phyloP scores from a whole-genome alignment of 2,113 vertebrate species.

The Lasiurus borealis region DNA sequence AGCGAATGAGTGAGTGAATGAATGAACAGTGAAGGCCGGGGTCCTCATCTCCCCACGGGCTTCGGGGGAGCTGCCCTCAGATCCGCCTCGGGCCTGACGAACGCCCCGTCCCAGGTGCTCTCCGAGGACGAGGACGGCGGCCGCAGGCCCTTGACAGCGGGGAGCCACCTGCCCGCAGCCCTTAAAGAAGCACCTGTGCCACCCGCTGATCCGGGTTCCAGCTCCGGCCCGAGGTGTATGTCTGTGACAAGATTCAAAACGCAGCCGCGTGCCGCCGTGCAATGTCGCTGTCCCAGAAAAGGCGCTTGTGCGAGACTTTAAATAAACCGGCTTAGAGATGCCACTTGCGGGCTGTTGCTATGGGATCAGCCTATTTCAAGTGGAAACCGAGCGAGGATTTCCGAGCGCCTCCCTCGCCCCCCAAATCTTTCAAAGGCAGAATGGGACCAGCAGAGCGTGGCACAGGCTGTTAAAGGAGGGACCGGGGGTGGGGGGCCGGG shows the following conservation, averaged over 20 bases:
- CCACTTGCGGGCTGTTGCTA: slow-evolving; percentile 71
- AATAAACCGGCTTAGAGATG: slow-evolving; percentile 76
- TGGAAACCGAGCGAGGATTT: not conserved
- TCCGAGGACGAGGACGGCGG: not conserved
- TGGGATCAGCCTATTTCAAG: slow-evolving; percentile 78
- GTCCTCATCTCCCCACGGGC: not conserved
- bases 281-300: slow-evolving; percentile 78
- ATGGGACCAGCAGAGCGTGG: not conserved
- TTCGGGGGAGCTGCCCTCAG: not conserved
- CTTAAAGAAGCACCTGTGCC: slow-evolving; percentile 38
- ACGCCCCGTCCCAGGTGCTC: not conserved
- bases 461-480: too few species aligned
- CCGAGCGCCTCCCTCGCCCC: accelerated
- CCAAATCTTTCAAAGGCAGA: not conserved
- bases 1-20: not conserved
- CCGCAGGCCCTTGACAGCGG: slow-evolving; percentile 3
- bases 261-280: slow-evolving; percentile 60
- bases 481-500: not conserved
- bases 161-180: slow-evolving; percentile 25
- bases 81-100: not conserved
- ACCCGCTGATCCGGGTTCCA: slow-evolving; percentile 55
- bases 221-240: slow-evolving; percentile 53
- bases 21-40: not conserved
- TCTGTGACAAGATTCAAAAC: slow-evolving; percentile 69
- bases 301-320: slow-evolving; percentile 77